Conservation (phyloP, 37 sponge, comb jelly and placozoan species). For the Axinella damicornis region DNA sequence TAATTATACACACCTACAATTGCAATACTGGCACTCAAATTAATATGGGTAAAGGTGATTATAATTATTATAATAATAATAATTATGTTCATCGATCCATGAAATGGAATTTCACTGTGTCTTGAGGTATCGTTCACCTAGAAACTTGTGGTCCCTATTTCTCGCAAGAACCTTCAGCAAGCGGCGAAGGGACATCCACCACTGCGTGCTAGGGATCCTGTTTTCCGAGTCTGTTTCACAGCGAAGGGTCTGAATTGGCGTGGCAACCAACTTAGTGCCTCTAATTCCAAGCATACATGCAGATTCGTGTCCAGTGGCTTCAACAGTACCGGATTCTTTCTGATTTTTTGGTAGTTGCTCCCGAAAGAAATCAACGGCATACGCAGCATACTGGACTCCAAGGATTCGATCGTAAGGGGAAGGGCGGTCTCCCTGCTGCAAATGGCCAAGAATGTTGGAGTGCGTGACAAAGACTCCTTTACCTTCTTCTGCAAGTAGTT, state of each 20-base stretch:
- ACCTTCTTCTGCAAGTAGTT: conserved; percentile 77
- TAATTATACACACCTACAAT: too few relatives aligned
- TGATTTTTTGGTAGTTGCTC: conserved; percentile 29
- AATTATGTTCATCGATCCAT: too few relatives aligned
- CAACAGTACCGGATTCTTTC: neutral
- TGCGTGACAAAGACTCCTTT: conserved; percentile 66
- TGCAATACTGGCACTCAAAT: too few relatives aligned
- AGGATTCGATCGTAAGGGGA: conserved; percentile 84
- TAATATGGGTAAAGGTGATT: too few relatives aligned
- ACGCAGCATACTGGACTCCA: conserved; percentile 67
- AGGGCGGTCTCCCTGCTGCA: conserved; percentile 87
- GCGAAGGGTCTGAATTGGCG: conserved; percentile 64
- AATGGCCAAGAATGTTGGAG: conserved; percentile 74
- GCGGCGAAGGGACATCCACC: conserved; percentile 77
- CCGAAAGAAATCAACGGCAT: conserved; percentile 50
- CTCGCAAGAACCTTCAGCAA: conserved; percentile 57
- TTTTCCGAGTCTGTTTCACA: conserved; percentile 58
- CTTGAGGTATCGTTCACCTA: conserved; percentile 3
- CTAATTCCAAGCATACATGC: conserved; percentile 66
- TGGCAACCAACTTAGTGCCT: conserved; percentile 41
- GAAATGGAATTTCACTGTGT: too few relatives aligned
- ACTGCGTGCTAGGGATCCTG: conserved; percentile 46
- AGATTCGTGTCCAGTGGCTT: conserved; percentile 11
- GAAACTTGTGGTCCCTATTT: conserved; percentile 22
- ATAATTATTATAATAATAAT: too few relatives aligned